Evolutionary conservation across 2,888 invertebrate genomes (phyloP).

Genomic region (Lithophane semibrunnea): DNA sequence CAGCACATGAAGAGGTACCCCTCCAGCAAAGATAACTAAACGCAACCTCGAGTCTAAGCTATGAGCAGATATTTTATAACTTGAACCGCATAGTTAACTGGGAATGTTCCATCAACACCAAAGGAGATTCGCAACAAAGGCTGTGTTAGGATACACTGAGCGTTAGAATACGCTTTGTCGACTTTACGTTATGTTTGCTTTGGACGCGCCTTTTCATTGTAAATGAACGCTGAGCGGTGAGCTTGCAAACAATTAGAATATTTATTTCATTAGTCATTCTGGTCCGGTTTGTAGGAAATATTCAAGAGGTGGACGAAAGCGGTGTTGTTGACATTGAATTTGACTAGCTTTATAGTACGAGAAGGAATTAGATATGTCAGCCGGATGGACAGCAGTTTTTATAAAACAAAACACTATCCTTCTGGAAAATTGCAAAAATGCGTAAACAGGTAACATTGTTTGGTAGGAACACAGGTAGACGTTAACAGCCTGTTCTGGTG

Average conservation of each 20-base stretch:
- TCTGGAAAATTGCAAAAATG: not conserved
- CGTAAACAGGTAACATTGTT: not conserved
- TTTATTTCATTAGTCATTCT: slow-evolving; percentile 63
- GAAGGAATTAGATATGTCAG: not conserved
- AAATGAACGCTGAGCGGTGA: slow-evolving; percentile 58
- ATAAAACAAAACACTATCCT: not conserved
- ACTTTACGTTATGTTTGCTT: slow-evolving; percentile 74
- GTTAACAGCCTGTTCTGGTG: not conserved
- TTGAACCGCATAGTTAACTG: slow-evolving; percentile 61
- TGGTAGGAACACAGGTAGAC: not conserved
- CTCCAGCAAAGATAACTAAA: slow-evolving; percentile 11
- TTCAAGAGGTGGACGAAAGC: slow-evolving; percentile 24
- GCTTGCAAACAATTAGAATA: slow-evolving; percentile 63
- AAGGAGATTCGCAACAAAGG: slow-evolving; percentile 78
- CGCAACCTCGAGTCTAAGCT: slow-evolving; percentile 19
- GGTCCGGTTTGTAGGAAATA: slow-evolving; percentile 36
- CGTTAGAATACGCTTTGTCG: slow-evolving; percentile 80
- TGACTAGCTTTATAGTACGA: not conserved
- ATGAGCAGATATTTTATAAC: slow-evolving; percentile 47
- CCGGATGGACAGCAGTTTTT: no score
- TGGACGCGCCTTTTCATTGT: slow-evolving; percentile 71
- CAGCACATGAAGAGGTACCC: not conserved
- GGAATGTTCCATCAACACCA: slow-evolving; percentile 76
- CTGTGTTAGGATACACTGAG: slow-evolving; percentile 75
- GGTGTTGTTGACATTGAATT: slow-evolving; percentile 14